phyloP scores from a whole-genome alignment of 1,140 invertebrate species.

The Venustaconcha ellipsiformis region DNA sequence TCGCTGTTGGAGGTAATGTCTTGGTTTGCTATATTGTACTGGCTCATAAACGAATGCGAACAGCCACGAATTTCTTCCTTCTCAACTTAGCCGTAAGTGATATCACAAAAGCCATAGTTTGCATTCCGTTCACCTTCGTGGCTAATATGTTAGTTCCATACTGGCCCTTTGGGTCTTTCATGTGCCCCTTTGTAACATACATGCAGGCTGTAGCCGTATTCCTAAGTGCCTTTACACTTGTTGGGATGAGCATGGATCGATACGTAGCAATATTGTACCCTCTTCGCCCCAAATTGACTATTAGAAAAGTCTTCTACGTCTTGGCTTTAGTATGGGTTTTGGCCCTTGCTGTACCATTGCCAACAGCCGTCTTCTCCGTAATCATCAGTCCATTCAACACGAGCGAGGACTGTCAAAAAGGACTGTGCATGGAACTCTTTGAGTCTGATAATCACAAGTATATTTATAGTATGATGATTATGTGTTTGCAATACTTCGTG shows the following conservation, averaged over 20 bases:
- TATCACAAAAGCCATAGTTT: slow-evolving; percentile 25
- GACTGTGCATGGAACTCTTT: slow-evolving; percentile 46
- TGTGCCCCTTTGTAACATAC: slow-evolving; percentile 88
- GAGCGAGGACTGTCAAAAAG: slow-evolving; percentile 28
- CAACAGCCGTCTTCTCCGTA: slow-evolving; percentile 49
- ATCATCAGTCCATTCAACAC: slow-evolving; percentile 14
- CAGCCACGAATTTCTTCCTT: slow-evolving; percentile 96
- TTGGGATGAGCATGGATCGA: slow-evolving; percentile 95
- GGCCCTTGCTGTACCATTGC: slow-evolving; percentile 42
- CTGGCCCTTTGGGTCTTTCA: slow-evolving; percentile 91
- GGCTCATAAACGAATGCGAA: slow-evolving; percentile 85
- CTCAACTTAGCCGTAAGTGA: slow-evolving; percentile 95
- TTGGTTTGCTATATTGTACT: slow-evolving; percentile 90
- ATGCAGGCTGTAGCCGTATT: slow-evolving; percentile 94
- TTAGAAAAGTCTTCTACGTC: slow-evolving; percentile 76
- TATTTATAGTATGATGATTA: slow-evolving; percentile 82
- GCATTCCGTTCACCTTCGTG: slow-evolving; percentile 59
- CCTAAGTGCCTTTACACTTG: slow-evolving; percentile 91
- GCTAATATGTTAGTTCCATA: slow-evolving; percentile 85
- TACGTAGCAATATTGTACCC: slow-evolving; percentile 95
- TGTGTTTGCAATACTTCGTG: slow-evolving; percentile 87
- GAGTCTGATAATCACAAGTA: slow-evolving; percentile 58
- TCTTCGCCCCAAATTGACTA: slow-evolving; percentile 81
- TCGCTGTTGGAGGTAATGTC: slow-evolving; percentile 81
- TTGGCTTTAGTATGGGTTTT: slow-evolving; percentile 82